Conservation (phyloP, 2,113 vertebrate species). For the Oophaga pumilio region DNA sequence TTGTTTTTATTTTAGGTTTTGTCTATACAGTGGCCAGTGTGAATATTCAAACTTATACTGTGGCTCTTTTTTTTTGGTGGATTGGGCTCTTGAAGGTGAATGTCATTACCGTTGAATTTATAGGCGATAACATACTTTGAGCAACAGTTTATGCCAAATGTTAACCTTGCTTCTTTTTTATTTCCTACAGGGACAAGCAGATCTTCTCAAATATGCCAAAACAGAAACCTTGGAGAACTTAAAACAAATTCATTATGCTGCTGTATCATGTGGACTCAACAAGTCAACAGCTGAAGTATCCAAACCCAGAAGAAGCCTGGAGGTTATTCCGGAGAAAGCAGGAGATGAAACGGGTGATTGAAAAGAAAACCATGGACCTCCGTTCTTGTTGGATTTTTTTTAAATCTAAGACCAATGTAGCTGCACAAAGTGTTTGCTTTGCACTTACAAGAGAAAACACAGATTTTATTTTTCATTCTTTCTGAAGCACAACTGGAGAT, state of each 20-base stretch:
- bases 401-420: conserved; percentile 72
- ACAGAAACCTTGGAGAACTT: conserved; percentile 92
- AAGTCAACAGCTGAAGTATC: conserved; percentile 76
- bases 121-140: no score
- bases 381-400: conserved; percentile 65
- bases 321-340: conserved; percentile 85
- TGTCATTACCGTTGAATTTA: no score
- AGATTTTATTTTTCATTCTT: conserved; percentile 66
- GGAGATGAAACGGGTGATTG: conserved; percentile 79
- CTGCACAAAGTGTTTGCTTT: conserved; percentile 72
- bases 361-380: conserved; percentile 15
- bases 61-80: no score
- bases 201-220: conserved; percentile 92
- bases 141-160: background rate
- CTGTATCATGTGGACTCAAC: conserved; percentile 85
- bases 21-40: no score
- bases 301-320: conserved; percentile 80
- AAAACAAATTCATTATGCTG: conserved; percentile 94
- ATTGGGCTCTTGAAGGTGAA: no score
- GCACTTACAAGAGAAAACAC: conserved; percentile 70
- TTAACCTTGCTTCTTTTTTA: conserved; percentile 10
- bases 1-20: no score
- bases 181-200: conserved; percentile 86
- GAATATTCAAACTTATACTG: no score
- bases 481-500: conserved; percentile 88